Conservation (phyloP, 2,113 vertebrate species). For the Sorex araneus region DNA sequence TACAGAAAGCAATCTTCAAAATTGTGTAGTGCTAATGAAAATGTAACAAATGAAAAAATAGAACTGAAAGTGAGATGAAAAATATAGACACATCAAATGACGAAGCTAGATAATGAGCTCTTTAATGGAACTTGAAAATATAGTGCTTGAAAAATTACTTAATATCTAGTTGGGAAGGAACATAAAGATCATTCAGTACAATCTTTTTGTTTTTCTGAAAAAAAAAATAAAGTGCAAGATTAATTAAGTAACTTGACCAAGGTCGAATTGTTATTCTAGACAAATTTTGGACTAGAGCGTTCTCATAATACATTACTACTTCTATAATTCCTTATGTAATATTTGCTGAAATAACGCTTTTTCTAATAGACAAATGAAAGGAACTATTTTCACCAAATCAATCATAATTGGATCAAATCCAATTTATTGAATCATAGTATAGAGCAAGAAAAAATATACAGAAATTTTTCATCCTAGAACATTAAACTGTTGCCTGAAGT, state of each 20-base stretch:
- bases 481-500: not conserved
- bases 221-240: not conserved
- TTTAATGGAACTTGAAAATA: conserved; percentile 64
- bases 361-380: not conserved
- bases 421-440: not conserved
- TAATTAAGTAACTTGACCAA: conserved; percentile 33
- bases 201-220: conserved; percentile 15
- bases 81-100: conserved; percentile 51
- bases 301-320: not conserved
- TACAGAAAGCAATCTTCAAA: conserved; percentile 39
- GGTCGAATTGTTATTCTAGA: not conserved
- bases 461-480: not conserved
- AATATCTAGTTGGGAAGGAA: conserved; percentile 45
- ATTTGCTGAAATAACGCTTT: not conserved
- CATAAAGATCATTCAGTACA: conserved; percentile 53
- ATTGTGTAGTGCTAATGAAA: not conserved
- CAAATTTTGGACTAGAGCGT: not conserved
- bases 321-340: not conserved
- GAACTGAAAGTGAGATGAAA: conserved; percentile 41
- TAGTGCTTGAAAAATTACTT: conserved; percentile 74
- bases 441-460: not conserved
- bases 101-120: conserved; percentile 53
- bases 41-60: conserved; percentile 36
- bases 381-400: not conserved
- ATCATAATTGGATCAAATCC: not conserved